Percentiles rank a stretch among this genome's conserved stretches.
Conservation (phyloP, 2,888 invertebrate species). For the Barypeithes pellucidus region DNA sequence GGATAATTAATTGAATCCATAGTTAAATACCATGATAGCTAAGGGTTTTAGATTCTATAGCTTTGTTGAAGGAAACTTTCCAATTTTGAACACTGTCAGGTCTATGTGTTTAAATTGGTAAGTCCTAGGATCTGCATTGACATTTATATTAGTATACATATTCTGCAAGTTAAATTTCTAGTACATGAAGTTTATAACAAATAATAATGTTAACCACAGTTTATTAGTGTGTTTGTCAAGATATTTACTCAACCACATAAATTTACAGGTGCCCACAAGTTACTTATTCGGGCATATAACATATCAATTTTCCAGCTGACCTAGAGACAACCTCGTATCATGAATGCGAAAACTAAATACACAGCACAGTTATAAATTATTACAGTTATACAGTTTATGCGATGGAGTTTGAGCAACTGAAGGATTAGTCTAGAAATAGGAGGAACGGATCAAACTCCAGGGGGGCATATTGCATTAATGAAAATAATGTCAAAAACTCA, state of each 20-base stretch:
- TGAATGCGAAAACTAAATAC: slow-evolving; percentile 11
- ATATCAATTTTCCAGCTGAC: slow-evolving; percentile 2
- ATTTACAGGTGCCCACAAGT: background rate
- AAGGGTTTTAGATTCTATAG: too few species aligned
- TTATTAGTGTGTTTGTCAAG: slow-evolving; percentile 21
- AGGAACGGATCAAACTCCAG: too few species aligned
- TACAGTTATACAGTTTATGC: background rate
- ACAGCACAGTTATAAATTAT: slow-evolving; percentile 1
- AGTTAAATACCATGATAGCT: too few species aligned
- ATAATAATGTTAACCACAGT: slow-evolving; percentile 12
- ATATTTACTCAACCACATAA: slow-evolving; percentile 2
- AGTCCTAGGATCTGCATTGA: too few species aligned
- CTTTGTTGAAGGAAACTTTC: too few species aligned
- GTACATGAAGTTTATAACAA: background rate
- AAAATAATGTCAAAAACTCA: too few species aligned
- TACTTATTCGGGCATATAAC: slow-evolving; percentile 9
- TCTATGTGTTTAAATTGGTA: too few species aligned
- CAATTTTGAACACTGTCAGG: too few species aligned
- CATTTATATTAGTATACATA: background rate
- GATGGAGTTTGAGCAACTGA: background rate
- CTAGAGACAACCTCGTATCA: slow-evolving; percentile 1
- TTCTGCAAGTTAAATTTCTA: background rate
- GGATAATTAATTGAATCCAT: too few species aligned
- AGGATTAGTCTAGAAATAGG: background rate
- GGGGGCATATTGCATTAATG: too few species aligned